Conservation (phyloP, 2,113 vertebrate species). For the Eptesicus fuscus region DNA sequence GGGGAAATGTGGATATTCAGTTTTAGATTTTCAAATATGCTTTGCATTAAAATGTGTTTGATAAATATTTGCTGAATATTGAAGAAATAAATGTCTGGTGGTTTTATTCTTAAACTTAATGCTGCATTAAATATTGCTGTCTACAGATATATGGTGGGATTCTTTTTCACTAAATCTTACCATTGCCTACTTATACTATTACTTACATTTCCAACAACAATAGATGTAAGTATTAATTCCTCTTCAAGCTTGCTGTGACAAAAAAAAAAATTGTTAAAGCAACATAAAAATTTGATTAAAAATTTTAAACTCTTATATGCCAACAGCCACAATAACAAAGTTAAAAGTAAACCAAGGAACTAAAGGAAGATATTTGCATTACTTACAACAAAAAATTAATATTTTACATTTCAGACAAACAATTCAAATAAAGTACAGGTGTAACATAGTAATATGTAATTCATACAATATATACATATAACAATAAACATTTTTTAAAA, state of each 20-base stretch:
- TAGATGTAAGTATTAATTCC: background rate
- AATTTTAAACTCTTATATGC: background rate
- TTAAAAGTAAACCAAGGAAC: background rate
- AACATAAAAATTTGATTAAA: background rate
- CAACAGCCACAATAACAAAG: background rate
- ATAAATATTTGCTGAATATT: background rate
- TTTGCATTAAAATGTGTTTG: background rate
- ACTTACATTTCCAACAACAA: background rate
- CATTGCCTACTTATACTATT: background rate
- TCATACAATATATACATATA: background rate
- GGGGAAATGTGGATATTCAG: background rate
- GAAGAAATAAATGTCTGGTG: background rate
- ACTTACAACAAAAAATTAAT: background rate
- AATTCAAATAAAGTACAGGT: background rate
- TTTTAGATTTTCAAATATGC: constrained; percentile 4
- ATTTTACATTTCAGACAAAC: constrained; percentile 8
- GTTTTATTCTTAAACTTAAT: background rate
- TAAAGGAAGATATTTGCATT: background rate
- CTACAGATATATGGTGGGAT: background rate
- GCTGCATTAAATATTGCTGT: background rate
- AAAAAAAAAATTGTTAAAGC: background rate
- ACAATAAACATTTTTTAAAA: background rate
- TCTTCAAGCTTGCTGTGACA: background rate
- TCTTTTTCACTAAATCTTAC: background rate
- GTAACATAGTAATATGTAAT: background rate